Conservation (phyloP, 2,888 invertebrate genomes). For the Eupithecia subfuscata region DNA sequence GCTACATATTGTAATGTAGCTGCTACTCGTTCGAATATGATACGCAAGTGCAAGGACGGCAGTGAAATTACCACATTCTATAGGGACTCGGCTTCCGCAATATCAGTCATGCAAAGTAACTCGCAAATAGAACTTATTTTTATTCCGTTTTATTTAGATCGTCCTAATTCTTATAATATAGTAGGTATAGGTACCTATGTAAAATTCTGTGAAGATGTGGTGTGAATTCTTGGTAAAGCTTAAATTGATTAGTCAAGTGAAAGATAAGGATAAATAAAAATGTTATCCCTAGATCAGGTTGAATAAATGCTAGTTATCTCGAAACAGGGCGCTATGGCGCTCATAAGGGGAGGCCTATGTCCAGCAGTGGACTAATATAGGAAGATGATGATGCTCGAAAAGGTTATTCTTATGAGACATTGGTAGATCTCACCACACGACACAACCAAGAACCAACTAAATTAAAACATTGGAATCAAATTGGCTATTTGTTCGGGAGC, state of each 20-base stretch:
- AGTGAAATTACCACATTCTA: conserved; percentile 7
- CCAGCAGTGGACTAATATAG: too few relatives aligned
- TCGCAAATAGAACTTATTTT: background rate
- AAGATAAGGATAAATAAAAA: background rate
- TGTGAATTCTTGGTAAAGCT: background rate
- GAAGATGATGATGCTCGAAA: background rate
- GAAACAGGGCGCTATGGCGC: too few relatives aligned
- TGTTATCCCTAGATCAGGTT: background rate
- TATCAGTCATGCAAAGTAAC: background rate
- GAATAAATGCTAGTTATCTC: background rate
- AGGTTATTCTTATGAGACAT: background rate
- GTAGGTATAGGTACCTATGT: background rate
- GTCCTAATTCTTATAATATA: background rate
- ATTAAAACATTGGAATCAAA: background rate
- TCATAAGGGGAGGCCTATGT: too few relatives aligned
- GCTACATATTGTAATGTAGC: too few relatives aligned
- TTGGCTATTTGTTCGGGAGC: background rate
- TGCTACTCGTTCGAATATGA: conserved; percentile 7
- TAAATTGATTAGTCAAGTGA: background rate
- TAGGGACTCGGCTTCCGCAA: conserved; percentile 1
- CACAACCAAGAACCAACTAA: background rate
- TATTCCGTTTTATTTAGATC: background rate
- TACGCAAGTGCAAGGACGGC: conserved; percentile 10
- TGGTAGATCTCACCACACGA: background rate
- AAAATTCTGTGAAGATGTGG: background rate